Base-by-base conservation (phyloP, 2,888 invertebrate genomes). In the Apamea crenata region DNA sequence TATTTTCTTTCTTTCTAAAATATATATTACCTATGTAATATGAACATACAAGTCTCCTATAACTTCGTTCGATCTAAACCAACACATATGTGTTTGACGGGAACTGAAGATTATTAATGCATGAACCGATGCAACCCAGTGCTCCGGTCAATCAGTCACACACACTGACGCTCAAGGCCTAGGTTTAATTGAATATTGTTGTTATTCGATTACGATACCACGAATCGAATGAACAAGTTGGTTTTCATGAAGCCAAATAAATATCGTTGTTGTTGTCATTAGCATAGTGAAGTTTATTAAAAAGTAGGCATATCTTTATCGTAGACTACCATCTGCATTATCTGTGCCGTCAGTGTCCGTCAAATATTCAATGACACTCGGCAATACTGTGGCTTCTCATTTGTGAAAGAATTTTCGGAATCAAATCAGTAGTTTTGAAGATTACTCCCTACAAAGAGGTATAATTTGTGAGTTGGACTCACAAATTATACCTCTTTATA, bases 71-170 rank as follows among this genome's bases (percentile, higher is more conserved):
- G n/a, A n/a, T n/a, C 47, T 47, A n/a, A 65, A 21, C 1, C 21
- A n/a, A 40, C 32, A 18, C 29, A 66, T n/a, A 66, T 70, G 25
- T 59, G 59, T 70, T 36, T 18, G 50, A 78, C 59, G 14, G 65
- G 65, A 50, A 16, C 16, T 25, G 5, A 56, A 84, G 50, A 84
- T 78, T 65, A 53, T 61, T 44, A 66, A 70, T 77, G 16, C 84
- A 84, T 44, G 66, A 79, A 44, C 66, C 40, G 69, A 50, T 81
- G 81, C 81, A 53, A 79, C 25, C 36, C 66, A 44, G 53, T 50
- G 50, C 65, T n/a, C 56, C 44, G 44, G 81, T 70, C 81, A 67
- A 70, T 84, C 59, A 84, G 59, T 79, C 50, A 79, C 50, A 79
- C 61, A 44, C 69, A 78, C 53, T 66, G 70, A 44, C 70, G 63